phyloP scores from a whole-genome alignment of 2,888 invertebrate species.

The Chymomyza fuscimana region DNA sequence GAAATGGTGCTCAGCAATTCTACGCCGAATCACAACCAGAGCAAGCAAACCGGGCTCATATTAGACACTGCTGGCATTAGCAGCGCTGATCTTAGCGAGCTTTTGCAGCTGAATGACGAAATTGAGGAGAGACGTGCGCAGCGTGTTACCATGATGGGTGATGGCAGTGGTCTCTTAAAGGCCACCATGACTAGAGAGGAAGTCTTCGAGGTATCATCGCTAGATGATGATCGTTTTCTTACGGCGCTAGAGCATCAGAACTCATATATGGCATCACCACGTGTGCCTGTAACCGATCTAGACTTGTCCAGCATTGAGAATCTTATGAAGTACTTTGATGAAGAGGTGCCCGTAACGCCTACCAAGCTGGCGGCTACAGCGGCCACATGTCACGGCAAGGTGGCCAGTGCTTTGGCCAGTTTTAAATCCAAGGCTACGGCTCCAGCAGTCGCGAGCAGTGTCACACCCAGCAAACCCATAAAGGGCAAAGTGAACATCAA shows the following conservation, averaged over 20 bases:
- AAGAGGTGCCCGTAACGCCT: conserved; percentile 65
- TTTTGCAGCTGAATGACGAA: conserved; percentile 65
- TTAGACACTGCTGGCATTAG: conserved; percentile 70
- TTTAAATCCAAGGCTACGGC: conserved; percentile 43
- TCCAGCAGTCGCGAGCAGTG: conserved; percentile 27
- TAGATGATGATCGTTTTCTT: conserved; percentile 69
- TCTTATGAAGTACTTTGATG: conserved; percentile 73
- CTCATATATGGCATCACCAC: conserved; percentile 37
- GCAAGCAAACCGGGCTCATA: conserved; percentile 47
- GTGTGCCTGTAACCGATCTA: conserved; percentile 53
- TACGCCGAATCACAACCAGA: conserved; percentile 46
- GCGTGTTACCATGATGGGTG: conserved; percentile 30
- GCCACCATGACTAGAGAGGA: conserved; percentile 70
- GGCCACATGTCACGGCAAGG: conserved; percentile 44
- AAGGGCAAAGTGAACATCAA: conserved; percentile 48
- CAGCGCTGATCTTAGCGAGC: conserved; percentile 65
- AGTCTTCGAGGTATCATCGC: conserved; percentile 67
- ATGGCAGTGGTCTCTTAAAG: conserved; percentile 45
- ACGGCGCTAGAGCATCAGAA: conserved; percentile 63
- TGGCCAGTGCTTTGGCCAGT: conserved; percentile 64
- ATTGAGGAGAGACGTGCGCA: conserved; percentile 60
- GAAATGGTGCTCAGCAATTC: conserved; percentile 68
- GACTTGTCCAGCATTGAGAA: conserved; percentile 69
- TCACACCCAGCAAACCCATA: conserved; percentile 11
- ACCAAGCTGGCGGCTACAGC: conserved; percentile 21